Evolutionary conservation across 2,797 vertebrate genomes (phyloP).

Genomic region (Pygocentrus nattereri): DNA sequence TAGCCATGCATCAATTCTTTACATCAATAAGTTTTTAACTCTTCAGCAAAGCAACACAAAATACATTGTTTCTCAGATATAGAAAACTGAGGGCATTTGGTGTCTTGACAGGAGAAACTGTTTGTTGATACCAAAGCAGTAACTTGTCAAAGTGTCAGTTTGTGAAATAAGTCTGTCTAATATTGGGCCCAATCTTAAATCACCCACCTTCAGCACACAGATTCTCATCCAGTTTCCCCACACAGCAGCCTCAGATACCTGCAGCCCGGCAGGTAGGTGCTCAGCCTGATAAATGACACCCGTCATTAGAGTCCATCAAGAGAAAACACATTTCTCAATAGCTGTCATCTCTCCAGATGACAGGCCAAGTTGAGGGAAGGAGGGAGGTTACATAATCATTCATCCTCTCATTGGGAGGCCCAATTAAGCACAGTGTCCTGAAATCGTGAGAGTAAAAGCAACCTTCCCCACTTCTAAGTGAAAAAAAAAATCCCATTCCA

Average conservation of each 20-base stretch:
- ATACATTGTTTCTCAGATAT: slow-evolving; percentile 1
- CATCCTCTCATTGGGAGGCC: slow-evolving; percentile 24
- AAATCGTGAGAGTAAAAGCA: neutral
- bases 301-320: slow-evolving; percentile 47
- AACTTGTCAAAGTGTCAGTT: slow-evolving; percentile 33
- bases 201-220: slow-evolving; percentile 10
- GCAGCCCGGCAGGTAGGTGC: slow-evolving; percentile 45
- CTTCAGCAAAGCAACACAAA: neutral
- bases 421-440: slow-evolving; percentile 35
- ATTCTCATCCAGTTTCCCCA: slow-evolving; percentile 30
- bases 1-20: neutral
- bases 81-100: slow-evolving; percentile 5
- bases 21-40: slow-evolving; percentile 10
- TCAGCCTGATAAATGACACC: slow-evolving; percentile 55
- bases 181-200: slow-evolving; percentile 30
- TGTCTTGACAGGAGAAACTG: slow-evolving; percentile 13
- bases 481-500: neutral
- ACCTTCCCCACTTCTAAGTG: neutral
- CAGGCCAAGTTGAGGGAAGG: slow-evolving; percentile 20
- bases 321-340: slow-evolving; percentile 39
- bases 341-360: slow-evolving; percentile 42
- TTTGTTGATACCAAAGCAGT: neutral
- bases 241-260: slow-evolving; percentile 19
- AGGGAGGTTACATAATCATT: slow-evolving; percentile 37
- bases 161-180: slow-evolving; percentile 25